These are phyloP conservation scores for Leucosticte australis DNA, from an alignment of 2,113 vertebrate genomes.

Conservation along the genomic window DNA sequence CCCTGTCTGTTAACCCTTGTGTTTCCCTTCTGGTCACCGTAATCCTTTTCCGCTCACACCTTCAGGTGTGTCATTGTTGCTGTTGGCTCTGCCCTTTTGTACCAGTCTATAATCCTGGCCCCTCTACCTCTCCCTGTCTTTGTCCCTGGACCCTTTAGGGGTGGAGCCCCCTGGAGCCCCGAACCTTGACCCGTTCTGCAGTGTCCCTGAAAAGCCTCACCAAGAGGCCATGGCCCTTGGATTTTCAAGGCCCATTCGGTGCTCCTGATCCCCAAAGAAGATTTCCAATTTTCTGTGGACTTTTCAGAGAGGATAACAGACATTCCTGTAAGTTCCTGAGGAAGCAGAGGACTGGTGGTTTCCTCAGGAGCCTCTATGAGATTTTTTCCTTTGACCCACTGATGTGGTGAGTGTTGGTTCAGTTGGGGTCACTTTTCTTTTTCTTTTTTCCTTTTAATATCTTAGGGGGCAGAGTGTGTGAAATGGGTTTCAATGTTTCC, in stretches of 20 bases:
- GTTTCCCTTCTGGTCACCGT: background rate
- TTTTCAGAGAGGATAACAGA: background rate
- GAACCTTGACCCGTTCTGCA: background rate
- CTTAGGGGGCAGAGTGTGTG: background rate
- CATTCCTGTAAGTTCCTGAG: background rate
- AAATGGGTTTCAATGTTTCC: background rate
- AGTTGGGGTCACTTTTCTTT: too few relatives aligned
- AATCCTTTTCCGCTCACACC: background rate
- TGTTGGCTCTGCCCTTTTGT: background rate
- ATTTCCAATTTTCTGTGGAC: background rate
- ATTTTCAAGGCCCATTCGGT: background rate
- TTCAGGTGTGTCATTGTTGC: background rate
- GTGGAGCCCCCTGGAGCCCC: too few relatives aligned
- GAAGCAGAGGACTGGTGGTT: background rate
- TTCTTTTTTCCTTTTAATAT: too few relatives aligned
- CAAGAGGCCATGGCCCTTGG: background rate
- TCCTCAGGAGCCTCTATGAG: background rate
- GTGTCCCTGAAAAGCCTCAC: background rate
- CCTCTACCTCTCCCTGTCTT: background rate
- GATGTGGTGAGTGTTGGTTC: background rate
- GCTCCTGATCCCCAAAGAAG: too few relatives aligned
- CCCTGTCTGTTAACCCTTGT: background rate
- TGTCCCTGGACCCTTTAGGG: background rate
- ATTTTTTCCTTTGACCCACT: background rate
- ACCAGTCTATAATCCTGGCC: background rate